Evolutionary conservation across 2,797 vertebrate species (phyloP).

Genomic region (Novumbra hubbsi): DNA sequence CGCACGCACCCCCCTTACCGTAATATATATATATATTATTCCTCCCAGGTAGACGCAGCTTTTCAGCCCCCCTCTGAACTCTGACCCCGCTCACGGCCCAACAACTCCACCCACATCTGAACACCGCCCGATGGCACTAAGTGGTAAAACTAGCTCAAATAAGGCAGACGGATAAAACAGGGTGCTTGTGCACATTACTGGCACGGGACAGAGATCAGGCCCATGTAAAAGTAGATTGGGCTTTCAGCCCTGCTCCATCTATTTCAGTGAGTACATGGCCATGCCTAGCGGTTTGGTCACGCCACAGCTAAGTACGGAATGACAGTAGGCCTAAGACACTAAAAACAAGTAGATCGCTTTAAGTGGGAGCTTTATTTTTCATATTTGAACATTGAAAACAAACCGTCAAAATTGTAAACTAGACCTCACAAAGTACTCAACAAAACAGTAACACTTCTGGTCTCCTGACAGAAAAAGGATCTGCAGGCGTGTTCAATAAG

Average conservation of each 20-base stretch:
- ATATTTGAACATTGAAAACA: background rate
- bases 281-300: constrained; percentile 24
- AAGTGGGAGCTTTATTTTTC: background rate
- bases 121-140: constrained; percentile 40
- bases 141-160: constrained; percentile 48
- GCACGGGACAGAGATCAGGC: background rate
- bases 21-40: constrained; percentile 31
- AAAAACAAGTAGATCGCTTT: background rate
- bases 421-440: background rate
- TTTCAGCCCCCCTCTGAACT: constrained; percentile 45
- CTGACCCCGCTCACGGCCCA: too few species aligned
- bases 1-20: constrained; percentile 46
- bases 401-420: background rate
- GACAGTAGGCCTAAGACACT: constrained; percentile 53
- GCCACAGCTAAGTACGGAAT: constrained; percentile 51
- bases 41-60: constrained; percentile 59
- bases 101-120: constrained; percentile 15
- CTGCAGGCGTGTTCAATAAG: constrained; percentile 28
- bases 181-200: background rate
- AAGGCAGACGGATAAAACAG: constrained; percentile 41
- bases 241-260: background rate
- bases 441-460: constrained; percentile 30
- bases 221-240: background rate
- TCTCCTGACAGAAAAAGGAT: constrained; percentile 25
- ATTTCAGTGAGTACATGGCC: constrained; percentile 2